Evolutionary conservation across 2,113 vertebrate species (phyloP).

Genomic region (Anhinga anhinga): DNA sequence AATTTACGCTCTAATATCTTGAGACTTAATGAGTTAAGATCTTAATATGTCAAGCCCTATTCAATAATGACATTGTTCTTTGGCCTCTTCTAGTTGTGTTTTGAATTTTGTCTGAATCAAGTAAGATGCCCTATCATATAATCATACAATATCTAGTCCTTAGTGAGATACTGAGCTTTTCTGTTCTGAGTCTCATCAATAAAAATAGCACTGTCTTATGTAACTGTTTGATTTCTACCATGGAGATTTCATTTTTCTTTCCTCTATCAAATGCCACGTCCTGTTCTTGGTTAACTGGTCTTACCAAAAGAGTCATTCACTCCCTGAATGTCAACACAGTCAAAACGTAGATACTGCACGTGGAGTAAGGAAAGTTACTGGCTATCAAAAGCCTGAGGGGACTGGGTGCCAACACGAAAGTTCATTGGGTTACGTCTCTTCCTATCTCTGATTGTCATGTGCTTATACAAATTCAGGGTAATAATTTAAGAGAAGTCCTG

Average conservation of each 20-base stretch:
- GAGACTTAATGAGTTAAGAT: background rate
- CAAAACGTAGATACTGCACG: background rate
- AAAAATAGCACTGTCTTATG: background rate
- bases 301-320: background rate
- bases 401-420: background rate
- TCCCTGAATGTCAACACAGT: background rate
- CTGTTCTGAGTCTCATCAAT: background rate
- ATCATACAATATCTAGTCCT: background rate
- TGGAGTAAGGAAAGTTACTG: background rate
- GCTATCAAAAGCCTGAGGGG: background rate
- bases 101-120: background rate
- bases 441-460: background rate
- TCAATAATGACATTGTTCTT: background rate
- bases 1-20: background rate
- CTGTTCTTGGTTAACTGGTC: background rate
- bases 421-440: background rate
- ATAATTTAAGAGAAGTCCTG: background rate
- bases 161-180: background rate
- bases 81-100: background rate
- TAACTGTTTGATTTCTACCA: background rate
- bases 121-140: background rate
- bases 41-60: background rate
- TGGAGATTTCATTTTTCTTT: background rate
- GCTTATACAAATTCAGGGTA: background rate
- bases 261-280: background rate